Evolutionary conservation across 1,140 invertebrate genomes (phyloP).

Genomic region (Zaprionus vittiger): DNA sequence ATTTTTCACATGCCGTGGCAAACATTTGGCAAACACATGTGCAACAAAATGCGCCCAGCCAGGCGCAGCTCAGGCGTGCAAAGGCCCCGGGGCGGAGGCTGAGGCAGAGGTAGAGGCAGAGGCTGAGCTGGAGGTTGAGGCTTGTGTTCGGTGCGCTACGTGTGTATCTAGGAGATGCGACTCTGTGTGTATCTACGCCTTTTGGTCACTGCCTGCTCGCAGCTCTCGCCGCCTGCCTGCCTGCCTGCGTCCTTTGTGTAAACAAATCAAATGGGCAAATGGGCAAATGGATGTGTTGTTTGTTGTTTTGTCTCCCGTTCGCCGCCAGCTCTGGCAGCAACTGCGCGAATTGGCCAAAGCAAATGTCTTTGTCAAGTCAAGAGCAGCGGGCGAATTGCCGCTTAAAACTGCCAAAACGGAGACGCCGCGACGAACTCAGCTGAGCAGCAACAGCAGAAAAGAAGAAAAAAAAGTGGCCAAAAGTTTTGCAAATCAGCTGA

Average conservation of each 20-base stretch:
- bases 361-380: constrained; percentile 78
- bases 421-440: constrained; percentile 4
- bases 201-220: constrained; percentile 68
- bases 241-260: constrained; percentile 57
- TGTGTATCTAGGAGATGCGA: constrained; percentile 64
- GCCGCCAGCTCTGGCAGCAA: constrained; percentile 36
- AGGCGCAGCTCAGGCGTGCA: constrained; percentile 32
- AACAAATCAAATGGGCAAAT: constrained; percentile 79
- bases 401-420: constrained; percentile 60
- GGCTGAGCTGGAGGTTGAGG: constrained; percentile 24
- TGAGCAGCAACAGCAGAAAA: neutral
- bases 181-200: constrained; percentile 71
- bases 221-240: constrained; percentile 15
- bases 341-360: constrained; percentile 62
- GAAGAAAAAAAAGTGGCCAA: constrained; percentile 56
- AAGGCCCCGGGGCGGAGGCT: constrained; percentile 13
- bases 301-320: constrained; percentile 60
- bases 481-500: constrained; percentile 78
- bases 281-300: constrained; percentile 53
- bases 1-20: constrained; percentile 81
- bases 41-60: constrained; percentile 45
- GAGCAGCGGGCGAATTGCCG: constrained; percentile 68
- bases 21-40: constrained; percentile 82
- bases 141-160: constrained; percentile 10
- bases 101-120: neutral